Evolutionary conservation across 2,113 vertebrate genomes (phyloP).

Genomic region (Brachypodius melanocephalos): DNA sequence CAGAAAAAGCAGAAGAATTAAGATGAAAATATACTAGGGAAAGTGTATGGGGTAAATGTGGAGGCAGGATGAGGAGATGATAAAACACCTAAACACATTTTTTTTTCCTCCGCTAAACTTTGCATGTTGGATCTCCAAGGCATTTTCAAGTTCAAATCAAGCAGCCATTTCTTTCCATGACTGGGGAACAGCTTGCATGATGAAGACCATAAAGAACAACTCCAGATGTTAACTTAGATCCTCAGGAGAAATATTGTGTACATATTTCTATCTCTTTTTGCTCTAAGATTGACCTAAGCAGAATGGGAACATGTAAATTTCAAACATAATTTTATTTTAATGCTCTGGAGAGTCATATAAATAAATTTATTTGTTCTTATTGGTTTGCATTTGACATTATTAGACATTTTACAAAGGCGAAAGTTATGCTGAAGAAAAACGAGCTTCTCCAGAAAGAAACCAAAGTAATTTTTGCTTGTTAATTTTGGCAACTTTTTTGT

Average conservation of each 20-base stretch:
- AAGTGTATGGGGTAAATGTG: not conserved
- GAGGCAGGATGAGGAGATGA: not conserved
- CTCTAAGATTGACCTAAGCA: not conserved
- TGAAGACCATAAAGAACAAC: not conserved
- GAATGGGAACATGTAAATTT: not conserved
- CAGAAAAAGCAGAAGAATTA: not conserved
- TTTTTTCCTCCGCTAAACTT: not conserved
- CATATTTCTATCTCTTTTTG: not conserved
- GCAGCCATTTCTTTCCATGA: not conserved
- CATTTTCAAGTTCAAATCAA: not conserved
- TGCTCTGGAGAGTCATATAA: not conserved
- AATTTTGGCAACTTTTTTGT: not conserved
- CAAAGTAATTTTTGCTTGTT: not conserved
- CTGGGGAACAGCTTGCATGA: not conserved
- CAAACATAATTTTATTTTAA: not conserved
- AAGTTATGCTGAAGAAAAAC: not conserved
- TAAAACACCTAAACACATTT: not conserved
- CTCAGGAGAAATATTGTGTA: not conserved
- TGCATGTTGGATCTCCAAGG: not conserved
- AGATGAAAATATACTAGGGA: not conserved
- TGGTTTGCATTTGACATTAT: not conserved
- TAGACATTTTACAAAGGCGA: not conserved
- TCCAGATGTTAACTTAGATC: not conserved
- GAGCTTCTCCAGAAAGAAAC: not conserved
- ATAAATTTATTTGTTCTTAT: not conserved